Base-by-base conservation (phyloP, 1,140 invertebrate species). In the Eumeta japonica region DNA sequence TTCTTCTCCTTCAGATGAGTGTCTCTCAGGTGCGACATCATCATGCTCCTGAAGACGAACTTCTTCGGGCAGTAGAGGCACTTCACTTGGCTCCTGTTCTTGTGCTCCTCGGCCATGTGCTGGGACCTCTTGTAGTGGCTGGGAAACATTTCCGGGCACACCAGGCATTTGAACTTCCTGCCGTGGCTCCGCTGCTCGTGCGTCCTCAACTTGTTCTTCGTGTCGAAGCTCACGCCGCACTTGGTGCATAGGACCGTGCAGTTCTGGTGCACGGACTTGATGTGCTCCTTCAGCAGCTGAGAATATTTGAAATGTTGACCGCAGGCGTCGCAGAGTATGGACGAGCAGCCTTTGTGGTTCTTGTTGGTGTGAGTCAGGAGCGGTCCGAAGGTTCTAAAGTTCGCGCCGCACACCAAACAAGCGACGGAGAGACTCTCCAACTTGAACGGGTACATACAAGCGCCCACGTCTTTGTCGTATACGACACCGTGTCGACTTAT, bases 21-120 rank as follows among this genome's bases (percentile, higher is more conserved):
- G 27, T 70, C 64, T 0, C 65, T 30, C 9, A 70, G 15, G 31
- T 73, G 68, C 4, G 60, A 62, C 65, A 70, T 68, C 65, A 73
- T 70, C 62, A 68, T 70, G 27, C 62, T 66, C 0, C 68, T 33
- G 18, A 70, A 73, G 2, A 73, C 62, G 28, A 73, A 73, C 0
- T 63, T 73, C 27, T 70, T 73, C 2, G 62, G 64, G 24, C 68
- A 73, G 28, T 66, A 61, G 2, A 62, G 39, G 28, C 68, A 73
- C 36, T 73, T 70, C 17, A 70, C 48, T 35, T 63, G 59, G 28
- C 62, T 50, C 2, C 64, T 44, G 32, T 62, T 70, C 31, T 73
- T 63, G 33, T 73, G 68, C 16, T 64, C 65, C 1, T 55, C 41
- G 0, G 56, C 62, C 65, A 70, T 70, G 33, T 73, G 65, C 10